Evolutionary conservation across 2,888 invertebrate species (phyloP).

Genomic region (Spodoptera exigua): DNA sequence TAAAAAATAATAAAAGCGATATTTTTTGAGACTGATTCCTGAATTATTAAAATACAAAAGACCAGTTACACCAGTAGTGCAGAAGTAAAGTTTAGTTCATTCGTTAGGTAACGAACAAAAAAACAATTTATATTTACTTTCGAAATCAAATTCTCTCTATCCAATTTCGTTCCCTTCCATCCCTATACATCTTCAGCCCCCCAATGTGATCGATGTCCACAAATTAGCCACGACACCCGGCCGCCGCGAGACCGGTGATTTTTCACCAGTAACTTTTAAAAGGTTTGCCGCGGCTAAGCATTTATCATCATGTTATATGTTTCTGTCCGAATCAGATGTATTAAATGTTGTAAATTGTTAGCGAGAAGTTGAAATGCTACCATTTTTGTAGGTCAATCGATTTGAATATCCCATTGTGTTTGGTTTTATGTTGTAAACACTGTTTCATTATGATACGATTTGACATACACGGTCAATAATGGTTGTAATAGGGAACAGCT

Average conservation of each 20-base stretch:
- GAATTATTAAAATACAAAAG: too few relatives aligned
- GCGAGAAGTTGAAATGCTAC: conserved; percentile 30
- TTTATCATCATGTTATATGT: conserved; percentile 58
- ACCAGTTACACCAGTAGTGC: too few relatives aligned
- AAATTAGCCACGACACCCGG: conserved; percentile 73
- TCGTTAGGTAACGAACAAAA: not conserved
- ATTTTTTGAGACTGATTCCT: too few relatives aligned
- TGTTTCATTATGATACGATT: too few relatives aligned
- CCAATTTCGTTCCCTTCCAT: conserved; percentile 41
- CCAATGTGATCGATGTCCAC: conserved; percentile 74
- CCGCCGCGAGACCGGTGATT: conserved; percentile 66
- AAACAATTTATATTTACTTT: not conserved
- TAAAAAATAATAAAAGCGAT: too few relatives aligned
- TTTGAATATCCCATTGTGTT: too few relatives aligned
- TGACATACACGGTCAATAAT: too few relatives aligned
- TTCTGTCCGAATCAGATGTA: conserved; percentile 56
- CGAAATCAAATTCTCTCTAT: not conserved
- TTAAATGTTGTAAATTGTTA: conserved; percentile 39
- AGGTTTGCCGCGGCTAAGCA: conserved; percentile 66
- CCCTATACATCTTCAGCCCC: conserved; percentile 41
- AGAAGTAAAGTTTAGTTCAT: not conserved
- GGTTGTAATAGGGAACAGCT: too few relatives aligned
- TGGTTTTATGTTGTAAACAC: too few relatives aligned
- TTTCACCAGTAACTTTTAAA: conserved; percentile 78
- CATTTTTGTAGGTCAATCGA: conserved; percentile 1